Percentiles rank a stretch among this genome's conserved stretches.
Conservation (phyloP, 1,140 invertebrate species). For the Diplogasteroides magnus region DNA sequence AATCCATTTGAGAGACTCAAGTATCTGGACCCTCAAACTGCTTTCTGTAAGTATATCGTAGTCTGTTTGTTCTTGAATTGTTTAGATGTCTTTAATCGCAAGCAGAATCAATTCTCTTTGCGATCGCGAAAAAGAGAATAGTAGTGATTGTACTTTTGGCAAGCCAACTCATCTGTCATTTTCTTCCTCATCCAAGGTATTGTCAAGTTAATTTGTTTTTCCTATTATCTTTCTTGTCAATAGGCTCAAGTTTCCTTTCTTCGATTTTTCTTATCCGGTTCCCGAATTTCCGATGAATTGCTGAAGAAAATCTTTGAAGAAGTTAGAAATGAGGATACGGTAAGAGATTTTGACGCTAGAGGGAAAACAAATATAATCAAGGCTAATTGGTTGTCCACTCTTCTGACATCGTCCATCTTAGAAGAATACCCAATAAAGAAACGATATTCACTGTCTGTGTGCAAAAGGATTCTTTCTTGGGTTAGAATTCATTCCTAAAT, state of each 20-base stretch:
- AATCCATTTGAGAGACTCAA: not conserved
- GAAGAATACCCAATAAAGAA: not conserved
- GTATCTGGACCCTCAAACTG: not conserved
- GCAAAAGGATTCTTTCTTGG: not conserved
- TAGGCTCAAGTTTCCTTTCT: slow-evolving; percentile 1
- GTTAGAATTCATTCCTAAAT: too few relatives aligned
- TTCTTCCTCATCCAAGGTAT: too few relatives aligned
- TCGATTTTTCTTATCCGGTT: slow-evolving; percentile 2
- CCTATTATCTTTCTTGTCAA: not conserved
- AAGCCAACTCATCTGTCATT: not conserved
- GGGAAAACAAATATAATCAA: not conserved
- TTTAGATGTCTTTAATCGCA: not conserved
- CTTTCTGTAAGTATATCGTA: not conserved
- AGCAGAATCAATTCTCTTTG: not conserved
- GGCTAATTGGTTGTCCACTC: not conserved
- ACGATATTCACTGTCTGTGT: not conserved
- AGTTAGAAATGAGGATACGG: not conserved
- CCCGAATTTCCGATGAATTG: slow-evolving; percentile 9
- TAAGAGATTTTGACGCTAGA: not conserved
- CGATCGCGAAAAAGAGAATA: not conserved
- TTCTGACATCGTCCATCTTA: slow-evolving; percentile 1
- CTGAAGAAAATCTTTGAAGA: slow-evolving; percentile 1
- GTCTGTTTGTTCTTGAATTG: not conserved
- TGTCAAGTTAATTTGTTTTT: too few relatives aligned
- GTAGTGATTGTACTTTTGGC: not conserved